Percentiles rank a stretch among this genome's conserved stretches.
These are phyloP conservation scores for Agonopterix alstromeriana DNA, from an alignment of 2,888 invertebrate genomes.

Conservation along the genomic window DNA sequence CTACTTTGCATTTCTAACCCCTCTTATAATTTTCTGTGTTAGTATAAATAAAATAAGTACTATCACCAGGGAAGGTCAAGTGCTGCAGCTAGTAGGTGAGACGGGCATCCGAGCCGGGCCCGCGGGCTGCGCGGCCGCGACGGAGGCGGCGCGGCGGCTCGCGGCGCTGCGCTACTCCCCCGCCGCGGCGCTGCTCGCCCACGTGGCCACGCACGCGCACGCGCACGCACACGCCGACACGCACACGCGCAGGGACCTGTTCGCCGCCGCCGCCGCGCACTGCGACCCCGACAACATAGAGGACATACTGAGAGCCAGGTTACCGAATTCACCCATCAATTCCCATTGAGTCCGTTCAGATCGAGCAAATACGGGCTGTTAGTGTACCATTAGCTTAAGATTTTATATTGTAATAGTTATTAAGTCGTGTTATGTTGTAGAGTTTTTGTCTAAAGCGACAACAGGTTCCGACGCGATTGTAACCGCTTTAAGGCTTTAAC, in stretches of 20 bases:
- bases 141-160: conserved; percentile 33
- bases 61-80: conserved; percentile 39
- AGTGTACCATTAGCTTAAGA: too few relatives aligned
- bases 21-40: too few relatives aligned
- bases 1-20: too few relatives aligned
- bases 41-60: not conserved
- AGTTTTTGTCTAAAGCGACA: too few relatives aligned
- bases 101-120: conserved; percentile 26
- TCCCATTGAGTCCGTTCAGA: too few relatives aligned
- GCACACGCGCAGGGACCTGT: conserved; percentile 28
- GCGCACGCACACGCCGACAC: conserved; percentile 41
- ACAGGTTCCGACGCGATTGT: too few relatives aligned
- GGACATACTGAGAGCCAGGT: conserved; percentile 32
- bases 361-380: too few relatives aligned
- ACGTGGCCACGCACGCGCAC: conserved; percentile 26
- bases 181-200: conserved; percentile 28
- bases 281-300: conserved; percentile 22
- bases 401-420: too few relatives aligned
- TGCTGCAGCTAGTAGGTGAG: conserved; percentile 37
- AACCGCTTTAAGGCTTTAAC: too few relatives aligned
- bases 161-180: conserved; percentile 35
- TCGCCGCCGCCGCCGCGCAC: conserved; percentile 42
- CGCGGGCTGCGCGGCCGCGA: conserved; percentile 31
- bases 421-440: too few relatives aligned
- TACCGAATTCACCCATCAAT: too few relatives aligned